Conservation (phyloP, 2,113 vertebrate genomes). For the Forbesichthys agassizii region DNA sequence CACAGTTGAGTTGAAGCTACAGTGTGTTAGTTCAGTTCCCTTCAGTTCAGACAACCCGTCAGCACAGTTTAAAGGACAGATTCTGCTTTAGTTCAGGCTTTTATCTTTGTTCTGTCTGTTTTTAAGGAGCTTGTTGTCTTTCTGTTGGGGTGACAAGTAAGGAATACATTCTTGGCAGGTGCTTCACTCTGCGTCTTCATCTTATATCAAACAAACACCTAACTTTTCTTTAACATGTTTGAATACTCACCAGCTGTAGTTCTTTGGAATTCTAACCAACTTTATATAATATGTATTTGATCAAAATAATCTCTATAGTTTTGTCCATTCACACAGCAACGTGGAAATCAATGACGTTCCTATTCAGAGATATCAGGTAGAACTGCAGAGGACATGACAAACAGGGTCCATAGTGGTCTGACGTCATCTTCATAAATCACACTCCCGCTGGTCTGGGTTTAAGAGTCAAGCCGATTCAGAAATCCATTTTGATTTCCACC, state of each 20-base stretch:
- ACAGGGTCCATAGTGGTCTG: conserved; percentile 3
- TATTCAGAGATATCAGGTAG: conserved; percentile 8
- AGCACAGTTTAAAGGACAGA: not conserved
- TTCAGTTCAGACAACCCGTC: not conserved
- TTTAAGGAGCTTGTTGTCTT: not conserved
- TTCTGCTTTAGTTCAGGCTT: not conserved
- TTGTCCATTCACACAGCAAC: not conserved
- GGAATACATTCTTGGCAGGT: not conserved
- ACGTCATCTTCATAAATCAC: conserved; percentile 34
- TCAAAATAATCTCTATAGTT: not conserved
- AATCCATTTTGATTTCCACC: conserved; percentile 75
- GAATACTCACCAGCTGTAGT: not conserved
- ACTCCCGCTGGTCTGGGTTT: conserved; percentile 41
- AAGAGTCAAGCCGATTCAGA: conserved; percentile 67
- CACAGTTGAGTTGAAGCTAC: not conserved
- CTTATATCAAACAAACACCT: too few relatives aligned
- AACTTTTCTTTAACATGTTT: too few relatives aligned
- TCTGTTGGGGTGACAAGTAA: not conserved
- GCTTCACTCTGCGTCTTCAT: not conserved
- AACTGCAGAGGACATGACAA: conserved; percentile 2
- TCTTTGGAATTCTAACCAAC: not conserved
- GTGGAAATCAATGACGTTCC: conserved; percentile 14
- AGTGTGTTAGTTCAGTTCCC: not conserved
- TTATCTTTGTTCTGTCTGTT: not conserved
- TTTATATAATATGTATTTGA: not conserved